Evolutionary conservation across 2,797 vertebrate genomes (phyloP), one percentile per base, ranked within the genome.

Genomic region (Xerus rutilus): DNA sequence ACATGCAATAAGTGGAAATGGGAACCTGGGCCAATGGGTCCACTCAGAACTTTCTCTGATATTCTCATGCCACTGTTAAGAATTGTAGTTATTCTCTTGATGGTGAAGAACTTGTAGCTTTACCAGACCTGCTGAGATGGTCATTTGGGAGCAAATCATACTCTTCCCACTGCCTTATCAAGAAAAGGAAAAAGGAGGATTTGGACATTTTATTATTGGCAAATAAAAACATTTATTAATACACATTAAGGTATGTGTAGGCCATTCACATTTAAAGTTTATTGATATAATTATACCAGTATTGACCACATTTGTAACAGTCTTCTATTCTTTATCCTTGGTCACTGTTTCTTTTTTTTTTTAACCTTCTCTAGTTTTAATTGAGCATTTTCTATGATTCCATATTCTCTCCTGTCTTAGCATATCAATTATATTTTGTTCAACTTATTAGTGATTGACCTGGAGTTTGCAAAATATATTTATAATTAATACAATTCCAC

Each of bases 11-110:
- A 57, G 17, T 69, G 0, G 89, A 76, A 62, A 83, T 20, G 59
- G 49, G 64, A 30, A 39, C 21, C 79, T 45, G 54, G 30, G 18
- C 28, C 5, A 0, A 54, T 5, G 3, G 73, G 32, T 78, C 32
- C 13, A n/a, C 85, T n/a, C 59, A 86, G 81, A 90, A 76, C 72
- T 35, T 87, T 86, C 87, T 77, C 25, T 45, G 49, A 79, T 39
- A 59, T 35, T 52, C 45, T 43, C 1, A 47, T 9, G 12, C 49
- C 64, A 25, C 14, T 74, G 79, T 79, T 11, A 87, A 90, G 59
- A 96, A 5, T 57, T 87, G 25, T 35, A 9, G 4, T 2, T 90
- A 28, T 49, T 13, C n/a, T 89, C 25, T 45, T 72, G 21, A 47
- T 47, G 5, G 10, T 62, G 69, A 84, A 72, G 21, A 13, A 32